Evolutionary conservation across 2,113 vertebrate genomes (phyloP).

Genomic region (Antechinus flavipes): DNA sequence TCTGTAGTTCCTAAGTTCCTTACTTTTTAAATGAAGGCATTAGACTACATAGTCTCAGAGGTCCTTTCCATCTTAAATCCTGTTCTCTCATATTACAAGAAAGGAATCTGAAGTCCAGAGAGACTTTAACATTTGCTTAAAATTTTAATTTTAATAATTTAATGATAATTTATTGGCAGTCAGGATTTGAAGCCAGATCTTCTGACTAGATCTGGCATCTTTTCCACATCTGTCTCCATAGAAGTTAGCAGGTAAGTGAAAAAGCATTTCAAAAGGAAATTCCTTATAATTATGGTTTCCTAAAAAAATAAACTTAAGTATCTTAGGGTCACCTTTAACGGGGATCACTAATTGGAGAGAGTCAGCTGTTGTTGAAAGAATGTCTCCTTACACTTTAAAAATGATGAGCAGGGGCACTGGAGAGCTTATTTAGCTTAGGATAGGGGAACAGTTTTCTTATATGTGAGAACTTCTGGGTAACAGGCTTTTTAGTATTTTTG

Average conservation of each 20-base stretch:
- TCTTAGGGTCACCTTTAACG: not conserved
- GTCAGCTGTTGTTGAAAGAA: not conserved
- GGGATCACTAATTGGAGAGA: not conserved
- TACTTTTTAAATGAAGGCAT: not conserved
- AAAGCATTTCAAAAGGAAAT: not conserved
- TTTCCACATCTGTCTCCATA: not conserved
- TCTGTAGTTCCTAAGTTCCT: not conserved
- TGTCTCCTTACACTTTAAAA: not conserved
- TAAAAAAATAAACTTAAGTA: not conserved
- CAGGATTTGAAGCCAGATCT: too few species aligned
- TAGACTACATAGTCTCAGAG: not conserved
- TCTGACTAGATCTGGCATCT: not conserved
- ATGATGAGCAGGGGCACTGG: not conserved
- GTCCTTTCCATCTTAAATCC: not conserved
- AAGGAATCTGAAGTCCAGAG: not conserved
- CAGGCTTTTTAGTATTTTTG: not conserved
- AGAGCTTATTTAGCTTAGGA: not conserved
- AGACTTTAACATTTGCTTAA: not conserved
- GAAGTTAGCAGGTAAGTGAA: not conserved
- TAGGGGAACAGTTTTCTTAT: not conserved
- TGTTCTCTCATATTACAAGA: not conserved
- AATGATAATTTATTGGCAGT: too few species aligned
- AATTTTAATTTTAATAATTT: too few species aligned
- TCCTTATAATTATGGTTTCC: not conserved
- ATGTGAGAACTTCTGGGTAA: not conserved